Base-by-base conservation (phyloP, 2,797 vertebrate species). In the Orientallactaga sibirica region DNA sequence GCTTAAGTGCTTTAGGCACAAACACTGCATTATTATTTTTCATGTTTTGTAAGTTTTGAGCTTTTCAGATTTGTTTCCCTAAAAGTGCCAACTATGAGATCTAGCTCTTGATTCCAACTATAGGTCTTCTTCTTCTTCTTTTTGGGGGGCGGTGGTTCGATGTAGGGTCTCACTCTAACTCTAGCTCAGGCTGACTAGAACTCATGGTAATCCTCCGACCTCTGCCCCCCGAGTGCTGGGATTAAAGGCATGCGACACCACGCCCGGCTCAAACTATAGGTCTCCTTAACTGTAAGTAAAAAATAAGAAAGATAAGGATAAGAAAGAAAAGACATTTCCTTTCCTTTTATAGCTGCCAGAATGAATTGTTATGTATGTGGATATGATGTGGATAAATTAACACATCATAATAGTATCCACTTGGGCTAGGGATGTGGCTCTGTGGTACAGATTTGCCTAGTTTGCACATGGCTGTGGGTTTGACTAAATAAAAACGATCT, bases 21-120 rank as follows among this genome's bases (percentile, higher is more conserved):
- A 85, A 33, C 11, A 43, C 19, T 20, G 20, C 12, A 48, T 37
- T 15, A 29, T 61, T 78, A n/a, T 86, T 86, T 58, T 76, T 74
- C 73, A 62, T 3, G 16, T 74, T 75, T 67, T 87, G 1, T 15
- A 74, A 85, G 27, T 86, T 73, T 92, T 75, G 52, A 52, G 55
- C 15, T 80, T 87, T 70, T 70, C 41, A 70, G 24, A 29, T 73
- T 68, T 79, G 41, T 93, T 91, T 86, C 82, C 68, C 48, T 66
- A n/a, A 33, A 78, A n/a, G 64, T 83, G 76, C 52, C 71, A 92
- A 90, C 58, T 76, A 66, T 24, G 78, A 14, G 58, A 77, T 70
- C 27, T 61, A 94, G 25, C 43, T 68, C 37, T 78, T 82, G 52
- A 85, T 27, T 92, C 62, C 88, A 94, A 58, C 16, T 58, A 16